Evolutionary conservation across 2,113 vertebrate species (phyloP).

Genomic region (Cygnus buccinator): DNA sequence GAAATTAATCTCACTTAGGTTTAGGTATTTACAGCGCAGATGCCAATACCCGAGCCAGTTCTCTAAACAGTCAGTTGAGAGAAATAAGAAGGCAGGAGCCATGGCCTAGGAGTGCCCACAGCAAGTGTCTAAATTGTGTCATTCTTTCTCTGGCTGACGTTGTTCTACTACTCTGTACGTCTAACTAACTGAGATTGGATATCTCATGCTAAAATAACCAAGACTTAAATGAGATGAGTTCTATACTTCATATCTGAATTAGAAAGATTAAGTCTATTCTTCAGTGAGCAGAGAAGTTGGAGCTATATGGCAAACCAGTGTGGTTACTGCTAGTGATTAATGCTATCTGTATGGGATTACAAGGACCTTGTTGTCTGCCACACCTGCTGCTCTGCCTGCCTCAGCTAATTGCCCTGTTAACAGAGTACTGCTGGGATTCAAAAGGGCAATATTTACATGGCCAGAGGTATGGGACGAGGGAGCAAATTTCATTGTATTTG

Average conservation of each 20-base stretch:
- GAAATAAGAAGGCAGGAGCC: background rate
- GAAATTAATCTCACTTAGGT: background rate
- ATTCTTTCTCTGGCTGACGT: too few species aligned
- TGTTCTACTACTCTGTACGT: background rate
- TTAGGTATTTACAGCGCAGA: background rate
- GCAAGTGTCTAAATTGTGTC: background rate
- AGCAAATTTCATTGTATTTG: background rate
- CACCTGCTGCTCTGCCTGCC: constrained; percentile 3
- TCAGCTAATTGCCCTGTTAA: constrained; percentile 34
- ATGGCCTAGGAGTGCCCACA: background rate
- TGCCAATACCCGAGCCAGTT: background rate
- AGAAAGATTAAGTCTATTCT: background rate
- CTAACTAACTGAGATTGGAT: background rate
- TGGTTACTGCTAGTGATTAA: background rate
- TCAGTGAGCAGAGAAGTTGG: background rate
- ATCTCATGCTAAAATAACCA: background rate
- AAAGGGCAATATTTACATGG: background rate
- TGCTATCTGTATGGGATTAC: background rate
- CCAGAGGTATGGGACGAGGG: background rate
- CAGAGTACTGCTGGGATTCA: background rate
- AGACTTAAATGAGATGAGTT: background rate
- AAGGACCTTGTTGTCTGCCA: background rate
- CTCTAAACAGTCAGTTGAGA: background rate
- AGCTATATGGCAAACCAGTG: background rate
- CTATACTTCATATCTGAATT: background rate